These are phyloP conservation scores for Leptonema lineaticorne DNA, from an alignment of 1,140 invertebrate genomes.

Conservation along the genomic window DNA sequence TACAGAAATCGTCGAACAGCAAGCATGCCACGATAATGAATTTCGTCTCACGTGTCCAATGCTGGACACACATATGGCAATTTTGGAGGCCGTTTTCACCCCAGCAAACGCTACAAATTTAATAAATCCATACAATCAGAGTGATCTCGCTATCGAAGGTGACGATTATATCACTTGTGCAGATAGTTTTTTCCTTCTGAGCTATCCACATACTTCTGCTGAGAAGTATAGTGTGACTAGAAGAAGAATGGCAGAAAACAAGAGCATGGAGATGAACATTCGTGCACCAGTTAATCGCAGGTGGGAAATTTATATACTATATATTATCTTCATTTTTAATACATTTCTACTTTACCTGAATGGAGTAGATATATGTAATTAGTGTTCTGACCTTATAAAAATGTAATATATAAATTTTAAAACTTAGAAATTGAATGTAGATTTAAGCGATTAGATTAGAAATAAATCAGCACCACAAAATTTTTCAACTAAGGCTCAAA, in stretches of 20 bases:
- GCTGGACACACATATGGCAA: conserved; percentile 54
- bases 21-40: conserved; percentile 52
- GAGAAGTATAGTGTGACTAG: conserved; percentile 31
- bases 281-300: conserved; percentile 52
- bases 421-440: too few species aligned
- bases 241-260: conserved; percentile 31
- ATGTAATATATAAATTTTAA: too few species aligned
- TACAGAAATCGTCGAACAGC: conserved; percentile 59
- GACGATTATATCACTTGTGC: conserved; percentile 48
- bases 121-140: conserved; percentile 40
- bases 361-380: too few species aligned
- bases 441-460: too few species aligned
- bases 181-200: conserved; percentile 50
- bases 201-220: conserved; percentile 39
- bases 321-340: too few species aligned
- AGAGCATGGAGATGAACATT: conserved; percentile 48
- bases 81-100: conserved; percentile 56
- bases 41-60: conserved; percentile 56
- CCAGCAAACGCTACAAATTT: conserved; percentile 45
- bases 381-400: too few species aligned
- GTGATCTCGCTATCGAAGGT: conserved; percentile 42
- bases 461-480: too few species aligned
- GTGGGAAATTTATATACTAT: conserved; percentile 45
- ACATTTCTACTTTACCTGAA: too few species aligned
- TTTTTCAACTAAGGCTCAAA: too few species aligned